phyloP scores from a whole-genome alignment of 2,888 invertebrate species.

The Ophraella communa region DNA sequence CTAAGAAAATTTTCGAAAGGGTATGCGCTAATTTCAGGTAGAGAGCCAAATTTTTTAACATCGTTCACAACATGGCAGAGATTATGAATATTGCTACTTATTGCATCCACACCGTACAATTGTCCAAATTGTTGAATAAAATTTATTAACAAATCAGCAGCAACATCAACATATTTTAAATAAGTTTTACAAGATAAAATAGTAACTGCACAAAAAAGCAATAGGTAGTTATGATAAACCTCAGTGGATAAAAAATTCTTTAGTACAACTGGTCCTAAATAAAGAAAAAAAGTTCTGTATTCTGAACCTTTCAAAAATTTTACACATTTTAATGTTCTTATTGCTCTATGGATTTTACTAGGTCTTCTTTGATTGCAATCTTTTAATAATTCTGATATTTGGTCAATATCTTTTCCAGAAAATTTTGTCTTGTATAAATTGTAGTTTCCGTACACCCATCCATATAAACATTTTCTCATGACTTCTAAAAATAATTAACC shows the following conservation, averaged over 20 bases:
- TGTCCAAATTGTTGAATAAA: too few species aligned
- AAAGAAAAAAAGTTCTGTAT: not conserved
- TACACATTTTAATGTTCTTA: constrained; percentile 15
- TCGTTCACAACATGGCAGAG: too few species aligned
- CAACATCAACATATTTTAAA: not conserved
- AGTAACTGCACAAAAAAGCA: not conserved
- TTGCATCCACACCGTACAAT: too few species aligned
- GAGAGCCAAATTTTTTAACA: not conserved
- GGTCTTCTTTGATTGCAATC: constrained; percentile 25
- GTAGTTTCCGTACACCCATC: not conserved
- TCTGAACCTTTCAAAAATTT: not conserved
- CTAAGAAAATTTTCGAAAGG: too few species aligned
- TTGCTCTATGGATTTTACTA: constrained; percentile 30
- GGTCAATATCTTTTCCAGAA: constrained; percentile 37
- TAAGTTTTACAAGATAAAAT: not conserved
- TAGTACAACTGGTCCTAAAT: not conserved
- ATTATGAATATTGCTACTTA: too few species aligned
- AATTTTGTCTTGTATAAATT: not conserved
- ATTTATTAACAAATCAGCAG: not conserved
- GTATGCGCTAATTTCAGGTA: too few species aligned
- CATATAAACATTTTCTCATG: not conserved
- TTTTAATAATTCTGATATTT: constrained; percentile 32
- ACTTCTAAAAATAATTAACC: too few species aligned
- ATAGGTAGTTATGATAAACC: not conserved
- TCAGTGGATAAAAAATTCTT: not conserved